phyloP scores from a whole-genome alignment of 2,113 vertebrate species.

The Hemichromis elongatus region DNA sequence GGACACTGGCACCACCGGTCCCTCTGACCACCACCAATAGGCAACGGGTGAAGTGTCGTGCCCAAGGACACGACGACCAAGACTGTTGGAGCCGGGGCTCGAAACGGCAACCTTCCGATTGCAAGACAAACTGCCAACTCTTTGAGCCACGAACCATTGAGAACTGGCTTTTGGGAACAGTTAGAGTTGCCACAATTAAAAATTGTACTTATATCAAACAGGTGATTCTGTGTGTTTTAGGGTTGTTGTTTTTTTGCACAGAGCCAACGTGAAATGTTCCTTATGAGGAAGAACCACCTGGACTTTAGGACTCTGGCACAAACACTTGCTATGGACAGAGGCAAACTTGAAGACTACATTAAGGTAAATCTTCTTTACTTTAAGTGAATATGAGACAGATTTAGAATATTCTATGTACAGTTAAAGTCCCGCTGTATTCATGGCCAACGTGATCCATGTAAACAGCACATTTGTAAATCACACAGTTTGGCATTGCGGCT shows the following conservation, averaged over 20 bases:
- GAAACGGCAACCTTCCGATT: not conserved
- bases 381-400: not conserved
- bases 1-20: no score
- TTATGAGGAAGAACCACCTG: constrained; percentile 67
- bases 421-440: not conserved
- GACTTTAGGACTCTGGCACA: constrained; percentile 67
- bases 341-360: constrained; percentile 45
- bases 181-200: not conserved
- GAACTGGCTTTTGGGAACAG: not conserved
- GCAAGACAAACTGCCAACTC: no score
- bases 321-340: constrained; percentile 48
- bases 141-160: no score
- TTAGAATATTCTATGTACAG: not conserved
- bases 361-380: not conserved
- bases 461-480: not conserved
- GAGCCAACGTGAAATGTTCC: constrained; percentile 54
- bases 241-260: not conserved
- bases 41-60: no score
- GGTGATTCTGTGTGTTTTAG: not conserved
- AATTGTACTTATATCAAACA: not conserved
- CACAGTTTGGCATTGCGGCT: not conserved
- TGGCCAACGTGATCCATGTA: accelerated
- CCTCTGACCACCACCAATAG: no score
- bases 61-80: no score
- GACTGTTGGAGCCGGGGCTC: no score